Percentiles rank a stretch among this genome's conserved stretches.
Evolutionary conservation across 2,888 invertebrate genomes (phyloP).

Genomic region (Megalurothrips usitatus): DNA sequence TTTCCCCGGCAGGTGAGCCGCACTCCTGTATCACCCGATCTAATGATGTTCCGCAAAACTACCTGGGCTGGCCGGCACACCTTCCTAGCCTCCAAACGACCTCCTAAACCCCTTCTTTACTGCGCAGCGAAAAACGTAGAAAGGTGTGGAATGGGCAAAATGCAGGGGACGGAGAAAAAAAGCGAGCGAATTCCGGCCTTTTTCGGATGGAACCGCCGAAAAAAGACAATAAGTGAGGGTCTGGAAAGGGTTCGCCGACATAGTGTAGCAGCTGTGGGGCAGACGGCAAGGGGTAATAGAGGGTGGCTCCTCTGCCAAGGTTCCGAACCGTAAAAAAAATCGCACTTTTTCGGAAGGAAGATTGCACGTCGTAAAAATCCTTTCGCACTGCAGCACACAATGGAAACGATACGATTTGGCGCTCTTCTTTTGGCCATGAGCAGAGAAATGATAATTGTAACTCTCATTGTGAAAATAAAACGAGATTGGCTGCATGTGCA

Average conservation of each 20-base stretch:
- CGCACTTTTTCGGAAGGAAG: slow-evolving; percentile 2
- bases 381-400: neutral
- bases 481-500: too few relatives aligned
- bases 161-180: neutral
- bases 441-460: too few relatives aligned
- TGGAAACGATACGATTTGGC: neutral
- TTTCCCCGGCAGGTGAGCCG: neutral
- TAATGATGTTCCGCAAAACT: slow-evolving; percentile 19
- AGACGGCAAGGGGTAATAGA: slow-evolving; percentile 16
- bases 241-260: neutral
- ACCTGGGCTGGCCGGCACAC: neutral
- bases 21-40: neutral
- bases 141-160: neutral
- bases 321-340: neutral
- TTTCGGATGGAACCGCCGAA: neutral
- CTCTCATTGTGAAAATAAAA: too few relatives aligned
- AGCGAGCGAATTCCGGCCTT: neutral
- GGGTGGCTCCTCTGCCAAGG: neutral
- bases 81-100: neutral
- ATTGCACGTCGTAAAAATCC: slow-evolving; percentile 5
- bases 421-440: too few relatives aligned
- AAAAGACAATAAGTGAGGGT: neutral
- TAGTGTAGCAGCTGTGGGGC: slow-evolving; percentile 14
- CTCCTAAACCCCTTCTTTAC: neutral
- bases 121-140: neutral